These are phyloP conservation scores for Trogon surrucura DNA, from an alignment of 2,113 vertebrate species.

Conservation along the genomic window DNA sequence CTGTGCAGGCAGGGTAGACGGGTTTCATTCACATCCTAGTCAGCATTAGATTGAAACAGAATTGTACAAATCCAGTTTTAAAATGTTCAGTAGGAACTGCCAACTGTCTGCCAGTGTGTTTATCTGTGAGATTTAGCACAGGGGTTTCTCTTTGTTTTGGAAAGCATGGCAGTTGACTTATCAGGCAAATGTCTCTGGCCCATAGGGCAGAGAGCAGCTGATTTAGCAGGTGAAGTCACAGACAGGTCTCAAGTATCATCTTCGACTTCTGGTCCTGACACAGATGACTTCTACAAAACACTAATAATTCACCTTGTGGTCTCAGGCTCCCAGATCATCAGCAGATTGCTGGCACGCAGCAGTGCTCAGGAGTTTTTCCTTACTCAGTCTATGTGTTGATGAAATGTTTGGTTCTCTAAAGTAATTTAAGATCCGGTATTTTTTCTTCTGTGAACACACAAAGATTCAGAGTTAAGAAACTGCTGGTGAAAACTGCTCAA, in stretches of 20 bases:
- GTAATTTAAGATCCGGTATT: not conserved
- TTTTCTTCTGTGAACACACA: not conserved
- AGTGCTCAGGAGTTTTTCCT: not conserved
- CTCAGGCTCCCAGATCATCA: not conserved
- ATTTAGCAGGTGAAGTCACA: not conserved
- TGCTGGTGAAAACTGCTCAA: not conserved
- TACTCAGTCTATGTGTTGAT: not conserved
- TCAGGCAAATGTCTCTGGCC: not conserved
- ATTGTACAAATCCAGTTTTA: not conserved
- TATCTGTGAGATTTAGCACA: not conserved
- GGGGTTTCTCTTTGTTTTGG: not conserved
- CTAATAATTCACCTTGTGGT: not conserved
- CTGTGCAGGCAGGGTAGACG: not conserved
- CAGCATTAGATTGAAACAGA: not conserved
- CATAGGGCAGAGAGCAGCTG: not conserved
- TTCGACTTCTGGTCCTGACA: not conserved
- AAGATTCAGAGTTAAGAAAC: not conserved
- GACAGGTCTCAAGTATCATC: not conserved
- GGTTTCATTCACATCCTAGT: fast-evolving
- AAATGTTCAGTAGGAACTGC: not conserved
- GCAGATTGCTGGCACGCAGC: not conserved
- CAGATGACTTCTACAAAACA: not conserved
- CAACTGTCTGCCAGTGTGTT: not conserved
- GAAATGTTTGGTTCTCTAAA: not conserved
- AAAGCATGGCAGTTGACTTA: not conserved